Conservation (phyloP, 2,888 invertebrate species). For the Temnothorax ravouxi region DNA sequence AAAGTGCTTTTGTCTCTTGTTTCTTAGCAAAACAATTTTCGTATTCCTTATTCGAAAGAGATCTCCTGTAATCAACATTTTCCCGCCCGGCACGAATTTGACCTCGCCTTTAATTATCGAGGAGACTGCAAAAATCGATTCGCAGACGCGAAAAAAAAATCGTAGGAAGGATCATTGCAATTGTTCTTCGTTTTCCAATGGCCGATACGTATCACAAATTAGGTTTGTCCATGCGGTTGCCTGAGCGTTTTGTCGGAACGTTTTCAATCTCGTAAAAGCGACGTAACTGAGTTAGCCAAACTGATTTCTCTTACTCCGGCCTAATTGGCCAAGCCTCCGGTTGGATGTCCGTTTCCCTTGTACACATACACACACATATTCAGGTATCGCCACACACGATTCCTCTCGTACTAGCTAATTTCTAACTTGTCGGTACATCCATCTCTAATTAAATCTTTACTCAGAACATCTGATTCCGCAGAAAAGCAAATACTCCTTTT, state of each 20-base stretch:
- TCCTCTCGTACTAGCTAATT: slow-evolving; percentile 40
- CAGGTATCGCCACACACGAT: slow-evolving; percentile 38
- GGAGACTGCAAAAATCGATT: slow-evolving; percentile 19
- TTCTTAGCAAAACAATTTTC: slow-evolving; percentile 51
- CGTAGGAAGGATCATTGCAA: slow-evolving; percentile 26
- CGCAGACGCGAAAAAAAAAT: slow-evolving; percentile 1
- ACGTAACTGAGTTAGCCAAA: slow-evolving; percentile 76
- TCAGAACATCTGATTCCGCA: slow-evolving; percentile 47
- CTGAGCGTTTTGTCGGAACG: slow-evolving; percentile 71
- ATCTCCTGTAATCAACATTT: slow-evolving; percentile 1
- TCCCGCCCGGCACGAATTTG: neutral
- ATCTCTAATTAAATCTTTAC: slow-evolving; percentile 65
- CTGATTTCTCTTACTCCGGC: slow-evolving; percentile 75
- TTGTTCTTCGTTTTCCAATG: slow-evolving; percentile 50
- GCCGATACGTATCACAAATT: slow-evolving; percentile 66
- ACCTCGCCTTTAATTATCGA: slow-evolving; percentile 4
- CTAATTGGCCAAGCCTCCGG: slow-evolving; percentile 75
- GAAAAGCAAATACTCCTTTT: slow-evolving; percentile 33
- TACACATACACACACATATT: neutral
- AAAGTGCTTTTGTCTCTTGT: slow-evolving; percentile 21
- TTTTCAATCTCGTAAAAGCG: slow-evolving; percentile 78
- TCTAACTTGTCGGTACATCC: slow-evolving; percentile 56
- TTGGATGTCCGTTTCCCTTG: slow-evolving; percentile 65
- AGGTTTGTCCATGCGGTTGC: slow-evolving; percentile 69
- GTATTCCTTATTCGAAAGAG: slow-evolving; percentile 43